These are phyloP conservation scores for Liodrosophila aerea DNA, from an alignment of 2,888 invertebrate genomes.

Conservation along the genomic window DNA sequence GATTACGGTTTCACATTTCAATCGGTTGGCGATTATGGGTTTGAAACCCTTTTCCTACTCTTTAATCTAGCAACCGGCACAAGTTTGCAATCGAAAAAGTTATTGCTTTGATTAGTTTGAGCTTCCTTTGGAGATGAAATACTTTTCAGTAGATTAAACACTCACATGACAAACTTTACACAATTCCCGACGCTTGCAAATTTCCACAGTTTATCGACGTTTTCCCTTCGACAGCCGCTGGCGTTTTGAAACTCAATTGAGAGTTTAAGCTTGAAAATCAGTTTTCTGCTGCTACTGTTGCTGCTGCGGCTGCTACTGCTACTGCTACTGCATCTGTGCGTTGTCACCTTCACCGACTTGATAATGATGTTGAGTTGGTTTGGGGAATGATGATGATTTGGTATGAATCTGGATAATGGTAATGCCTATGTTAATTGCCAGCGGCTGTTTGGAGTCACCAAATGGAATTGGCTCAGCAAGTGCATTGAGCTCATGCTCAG, in stretches of 20 bases:
- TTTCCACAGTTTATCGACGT: neutral
- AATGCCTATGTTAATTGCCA: constrained; percentile 23
- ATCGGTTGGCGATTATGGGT: too few relatives aligned
- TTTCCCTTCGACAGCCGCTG: constrained; percentile 23
- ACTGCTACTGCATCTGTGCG: constrained; percentile 39
- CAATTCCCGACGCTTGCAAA: constrained; percentile 18
- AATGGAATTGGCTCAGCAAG: constrained; percentile 39
- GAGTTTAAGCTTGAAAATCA: constrained; percentile 24
- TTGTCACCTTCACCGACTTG: constrained; percentile 34
- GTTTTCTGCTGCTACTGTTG: constrained; percentile 19
- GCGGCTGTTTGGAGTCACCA: constrained; percentile 25
- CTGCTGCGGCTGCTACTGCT: constrained; percentile 16
- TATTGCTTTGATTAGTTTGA: too few relatives aligned
- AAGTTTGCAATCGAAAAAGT: too few relatives aligned
- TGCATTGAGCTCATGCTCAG: constrained; percentile 33
- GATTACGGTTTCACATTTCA: too few relatives aligned
- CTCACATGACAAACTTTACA: constrained; percentile 28
- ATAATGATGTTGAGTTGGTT: constrained; percentile 4
- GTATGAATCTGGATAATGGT: constrained; percentile 34
- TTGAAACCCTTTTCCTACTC: too few relatives aligned
- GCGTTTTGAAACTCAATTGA: constrained; percentile 45
- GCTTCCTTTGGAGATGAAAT: too few relatives aligned
- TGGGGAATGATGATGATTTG: constrained; percentile 32
- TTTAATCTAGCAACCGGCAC: too few relatives aligned
- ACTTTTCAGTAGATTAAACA: constrained; percentile 3